Evolutionary conservation across 2,797 vertebrate genomes (phyloP).

Genomic region (Amniataba percoides): DNA sequence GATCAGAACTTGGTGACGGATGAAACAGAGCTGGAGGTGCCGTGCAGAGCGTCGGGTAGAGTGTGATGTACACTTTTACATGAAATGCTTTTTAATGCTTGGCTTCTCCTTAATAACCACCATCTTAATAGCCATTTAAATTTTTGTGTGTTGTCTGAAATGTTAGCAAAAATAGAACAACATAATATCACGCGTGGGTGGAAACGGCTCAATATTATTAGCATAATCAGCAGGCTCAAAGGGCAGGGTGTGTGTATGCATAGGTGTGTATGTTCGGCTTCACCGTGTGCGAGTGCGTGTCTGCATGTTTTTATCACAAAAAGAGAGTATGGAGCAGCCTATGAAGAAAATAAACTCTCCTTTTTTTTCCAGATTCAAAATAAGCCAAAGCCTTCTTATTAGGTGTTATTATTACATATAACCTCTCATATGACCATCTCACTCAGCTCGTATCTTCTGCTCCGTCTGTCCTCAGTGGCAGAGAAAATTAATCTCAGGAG

Average conservation of each 20-base stretch:
- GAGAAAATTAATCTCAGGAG: conserved; percentile 64
- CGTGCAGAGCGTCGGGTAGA: conserved; percentile 2
- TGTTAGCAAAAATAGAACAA: conserved; percentile 62
- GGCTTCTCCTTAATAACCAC: conserved; percentile 73
- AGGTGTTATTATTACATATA: conserved; percentile 58
- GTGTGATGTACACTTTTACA: conserved; percentile 20
- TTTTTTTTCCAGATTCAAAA: conserved; percentile 15
- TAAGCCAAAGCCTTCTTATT: conserved; percentile 61
- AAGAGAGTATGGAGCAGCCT: conserved; percentile 21
- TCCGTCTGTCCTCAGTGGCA: conserved; percentile 41
- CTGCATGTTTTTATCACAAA: conserved; percentile 11
- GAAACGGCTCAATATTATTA: conserved; percentile 63
- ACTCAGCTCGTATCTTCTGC: conserved; percentile 47
- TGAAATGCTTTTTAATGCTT: conserved; percentile 74
- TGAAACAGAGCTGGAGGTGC: conserved; percentile 36
- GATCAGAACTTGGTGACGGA: conserved; percentile 30
- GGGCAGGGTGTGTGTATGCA: conserved; percentile 35
- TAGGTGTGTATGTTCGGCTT: not conserved
- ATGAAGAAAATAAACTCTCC: conserved; percentile 47
- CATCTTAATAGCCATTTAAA: conserved; percentile 65
- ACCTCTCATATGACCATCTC: conserved; percentile 51
- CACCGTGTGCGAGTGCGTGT: not conserved
- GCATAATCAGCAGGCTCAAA: conserved; percentile 67
- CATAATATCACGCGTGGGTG: conserved; percentile 75
- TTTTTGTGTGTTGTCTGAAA: conserved; percentile 57